Evolutionary conservation across 1,140 invertebrate genomes (phyloP), one percentile per base, ranked within the genome.

Genomic region (Lasaia peninsularis): DNA sequence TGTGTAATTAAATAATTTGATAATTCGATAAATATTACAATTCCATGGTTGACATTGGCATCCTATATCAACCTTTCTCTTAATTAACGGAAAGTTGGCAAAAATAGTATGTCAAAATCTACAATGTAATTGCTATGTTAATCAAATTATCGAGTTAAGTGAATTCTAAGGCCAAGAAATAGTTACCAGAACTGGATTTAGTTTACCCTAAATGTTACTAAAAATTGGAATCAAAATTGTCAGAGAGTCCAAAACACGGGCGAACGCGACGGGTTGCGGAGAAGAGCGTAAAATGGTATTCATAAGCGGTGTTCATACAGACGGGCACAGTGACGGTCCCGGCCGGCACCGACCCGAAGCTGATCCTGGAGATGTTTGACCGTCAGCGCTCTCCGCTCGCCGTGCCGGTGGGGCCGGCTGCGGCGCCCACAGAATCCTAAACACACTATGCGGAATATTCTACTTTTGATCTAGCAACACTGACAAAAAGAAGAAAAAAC

Each of bases 361-460:
- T 86, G 65, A 90, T 90, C 67, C 78, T 90, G 59, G 88, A 90
- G 80, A 89, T 90, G 86, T 90, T 89, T 80, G 88, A 90, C 80
- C 80, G 88, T 10, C 86, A 85, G 63, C 74, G 88, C 24, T 66
- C 77, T 35, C 81, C 86, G 34, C 80, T 90, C 50, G 60, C 75
- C 63, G 80, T 80, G 37, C 86, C 85, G 37, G 67, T 79, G 63
- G 80, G 82, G 31, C 74, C 79, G 31, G 70, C 75, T 56, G 70
- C 60, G 12, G 55, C 60, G 20, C 54, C 60, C 60, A 56, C 60
- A 50, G 60, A 62, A 48, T 62, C 60, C 14, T 62, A 62, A 51
- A 55, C 50, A 12, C 14, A 3, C 12, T 52, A 8, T 32, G 31
- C 11, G 50, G 50, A 52, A 31, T 28, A 52, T 16, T 31, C 8